Conservation (phyloP, 2,113 vertebrate species). For the Anolis sagrei region DNA sequence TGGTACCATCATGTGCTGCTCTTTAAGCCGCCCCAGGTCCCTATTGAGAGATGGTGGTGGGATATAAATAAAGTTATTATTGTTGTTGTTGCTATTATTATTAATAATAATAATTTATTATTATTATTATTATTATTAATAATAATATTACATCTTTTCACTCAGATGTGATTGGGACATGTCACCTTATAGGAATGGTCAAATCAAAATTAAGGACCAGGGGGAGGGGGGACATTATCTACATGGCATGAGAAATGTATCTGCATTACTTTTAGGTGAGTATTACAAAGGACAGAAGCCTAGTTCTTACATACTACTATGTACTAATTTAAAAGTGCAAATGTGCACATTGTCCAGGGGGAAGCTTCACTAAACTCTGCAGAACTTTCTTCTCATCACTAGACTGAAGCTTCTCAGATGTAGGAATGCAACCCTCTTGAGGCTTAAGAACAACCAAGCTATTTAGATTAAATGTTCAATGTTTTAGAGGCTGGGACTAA, state of each 20-base stretch:
- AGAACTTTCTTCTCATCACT: background rate
- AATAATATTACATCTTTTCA: background rate
- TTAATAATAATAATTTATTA: no score
- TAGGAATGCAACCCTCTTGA: background rate
- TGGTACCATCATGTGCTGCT: no score
- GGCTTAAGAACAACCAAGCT: background rate
- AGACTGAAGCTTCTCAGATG: background rate
- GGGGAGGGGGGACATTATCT: background rate
- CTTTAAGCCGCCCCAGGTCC: no score
- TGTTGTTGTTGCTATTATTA: no score
- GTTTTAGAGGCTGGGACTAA: background rate
- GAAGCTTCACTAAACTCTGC: background rate
- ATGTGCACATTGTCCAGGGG: background rate
- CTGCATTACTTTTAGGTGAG: background rate
- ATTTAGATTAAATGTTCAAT: background rate
- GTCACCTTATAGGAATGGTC: background rate
- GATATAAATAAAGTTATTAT: no score
- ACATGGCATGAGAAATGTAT: background rate
- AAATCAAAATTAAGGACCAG: background rate
- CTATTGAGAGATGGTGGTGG: no score
- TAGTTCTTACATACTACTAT: background rate
- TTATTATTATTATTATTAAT: no score
- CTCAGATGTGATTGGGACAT: background rate
- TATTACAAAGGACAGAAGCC: background rate
- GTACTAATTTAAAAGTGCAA: background rate